Evolutionary conservation across 2,113 vertebrate species (phyloP).

Genomic region (Hydrochoerus hydrochaeris): DNA sequence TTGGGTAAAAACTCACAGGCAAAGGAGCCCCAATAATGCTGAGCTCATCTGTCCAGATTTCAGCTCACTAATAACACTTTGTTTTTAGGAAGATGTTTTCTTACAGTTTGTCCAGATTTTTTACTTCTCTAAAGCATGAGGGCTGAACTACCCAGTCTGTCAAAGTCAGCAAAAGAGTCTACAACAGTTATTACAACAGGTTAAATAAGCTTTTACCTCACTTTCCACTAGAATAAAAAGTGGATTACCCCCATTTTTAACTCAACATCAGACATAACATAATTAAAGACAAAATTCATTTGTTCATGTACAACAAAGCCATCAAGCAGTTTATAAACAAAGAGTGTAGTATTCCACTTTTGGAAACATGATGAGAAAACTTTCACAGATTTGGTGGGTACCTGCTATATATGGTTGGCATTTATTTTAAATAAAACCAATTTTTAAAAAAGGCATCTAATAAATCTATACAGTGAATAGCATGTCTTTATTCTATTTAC

Average conservation of each 20-base stretch:
- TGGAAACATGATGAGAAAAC: background rate
- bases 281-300: background rate
- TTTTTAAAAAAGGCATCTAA: slow-evolving; percentile 69
- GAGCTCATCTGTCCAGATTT: background rate
- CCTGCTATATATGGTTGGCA: slow-evolving; percentile 7
- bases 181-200: background rate
- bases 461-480: slow-evolving; percentile 86
- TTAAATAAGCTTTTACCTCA: background rate
- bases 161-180: background rate
- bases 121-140: slow-evolving; percentile 2
- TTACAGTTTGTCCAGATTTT: background rate
- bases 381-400: background rate
- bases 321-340: background rate
- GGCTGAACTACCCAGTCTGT: background rate
- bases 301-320: background rate
- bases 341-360: background rate
- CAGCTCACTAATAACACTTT: background rate
- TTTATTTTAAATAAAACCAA: slow-evolving; percentile 58
- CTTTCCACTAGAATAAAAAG: background rate
- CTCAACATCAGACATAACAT: background rate
- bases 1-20: background rate
- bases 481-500: slow-evolving; percentile 98
- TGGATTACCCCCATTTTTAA: background rate
- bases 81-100: background rate
- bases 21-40: background rate